Percentiles rank a stretch among this genome's conserved stretches.
These are phyloP conservation scores for Psittacus erithacus DNA, from an alignment of 2,113 vertebrate genomes.

Conservation along the genomic window DNA sequence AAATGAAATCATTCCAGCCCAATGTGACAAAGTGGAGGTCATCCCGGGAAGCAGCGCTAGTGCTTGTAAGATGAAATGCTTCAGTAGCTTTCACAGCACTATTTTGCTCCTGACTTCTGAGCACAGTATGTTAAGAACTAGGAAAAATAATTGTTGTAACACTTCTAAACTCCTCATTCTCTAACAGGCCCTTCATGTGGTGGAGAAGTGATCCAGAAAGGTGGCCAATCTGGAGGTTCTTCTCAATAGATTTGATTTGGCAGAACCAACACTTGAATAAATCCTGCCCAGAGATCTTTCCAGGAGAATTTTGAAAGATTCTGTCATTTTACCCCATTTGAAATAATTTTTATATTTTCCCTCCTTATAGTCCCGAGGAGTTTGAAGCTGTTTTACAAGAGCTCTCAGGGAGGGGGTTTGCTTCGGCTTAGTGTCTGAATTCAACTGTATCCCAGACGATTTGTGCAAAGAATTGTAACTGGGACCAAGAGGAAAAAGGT, in stretches of 20 bases:
- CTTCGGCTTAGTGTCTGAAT: background rate
- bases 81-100: background rate
- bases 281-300: background rate
- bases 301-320: background rate
- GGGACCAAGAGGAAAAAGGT: background rate
- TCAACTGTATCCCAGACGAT: accelerated
- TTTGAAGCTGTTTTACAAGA: background rate
- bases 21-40: background rate
- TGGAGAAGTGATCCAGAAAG: background rate
- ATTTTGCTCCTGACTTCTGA: background rate
- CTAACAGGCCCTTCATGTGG: accelerated
- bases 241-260: background rate
- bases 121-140: background rate
- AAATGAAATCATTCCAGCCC: background rate
- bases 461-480: background rate
- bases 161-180: background rate
- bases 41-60: background rate
- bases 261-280: background rate
- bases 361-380: background rate
- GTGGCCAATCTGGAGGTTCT: background rate
- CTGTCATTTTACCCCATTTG: background rate
- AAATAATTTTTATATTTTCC: background rate
- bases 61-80: background rate
- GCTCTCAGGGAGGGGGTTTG: background rate
- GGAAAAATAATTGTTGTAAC: background rate